These are phyloP conservation scores for Aeoliscus strigatus DNA, from an alignment of 2,797 vertebrate genomes.

Conservation along the genomic window DNA sequence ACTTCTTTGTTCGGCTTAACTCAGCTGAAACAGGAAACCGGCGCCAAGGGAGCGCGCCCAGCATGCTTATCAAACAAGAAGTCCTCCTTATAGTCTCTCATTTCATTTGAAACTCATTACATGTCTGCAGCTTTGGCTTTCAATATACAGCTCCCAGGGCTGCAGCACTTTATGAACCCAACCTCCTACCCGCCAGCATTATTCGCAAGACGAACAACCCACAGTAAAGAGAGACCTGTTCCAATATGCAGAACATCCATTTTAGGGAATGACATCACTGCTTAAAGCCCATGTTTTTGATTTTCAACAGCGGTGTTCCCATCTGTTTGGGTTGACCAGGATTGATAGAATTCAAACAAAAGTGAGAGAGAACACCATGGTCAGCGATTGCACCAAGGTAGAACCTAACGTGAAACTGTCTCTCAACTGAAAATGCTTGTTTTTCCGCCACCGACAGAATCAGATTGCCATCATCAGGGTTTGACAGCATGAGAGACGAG, in stretches of 20 bases:
- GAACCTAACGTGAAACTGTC: no score
- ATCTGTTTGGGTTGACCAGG: no score
- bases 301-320: no score
- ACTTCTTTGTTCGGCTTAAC: constrained; percentile 17
- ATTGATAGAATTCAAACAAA: no score
- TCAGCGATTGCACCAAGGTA: no score
- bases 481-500: no score
- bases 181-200: constrained; percentile 28
- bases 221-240: constrained; percentile 20
- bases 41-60: constrained; percentile 15
- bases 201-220: constrained; percentile 22
- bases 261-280: constrained; percentile 8
- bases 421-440: no score
- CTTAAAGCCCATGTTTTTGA: constrained; percentile 3
- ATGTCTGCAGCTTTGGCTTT: constrained; percentile 30
- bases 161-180: constrained; percentile 29
- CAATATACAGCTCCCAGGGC: constrained; percentile 19
- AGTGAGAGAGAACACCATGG: no score
- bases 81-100: constrained; percentile 17
- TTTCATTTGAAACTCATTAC: constrained; percentile 40
- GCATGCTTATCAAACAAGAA: constrained; percentile 20
- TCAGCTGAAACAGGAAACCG: constrained; percentile 16
- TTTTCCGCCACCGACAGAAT: no score
- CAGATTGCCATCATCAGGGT: no score
- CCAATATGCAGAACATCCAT: constrained; percentile 22